Evolutionary conservation across 2,113 vertebrate genomes (phyloP).

Genomic region (Myodes glareolus): DNA sequence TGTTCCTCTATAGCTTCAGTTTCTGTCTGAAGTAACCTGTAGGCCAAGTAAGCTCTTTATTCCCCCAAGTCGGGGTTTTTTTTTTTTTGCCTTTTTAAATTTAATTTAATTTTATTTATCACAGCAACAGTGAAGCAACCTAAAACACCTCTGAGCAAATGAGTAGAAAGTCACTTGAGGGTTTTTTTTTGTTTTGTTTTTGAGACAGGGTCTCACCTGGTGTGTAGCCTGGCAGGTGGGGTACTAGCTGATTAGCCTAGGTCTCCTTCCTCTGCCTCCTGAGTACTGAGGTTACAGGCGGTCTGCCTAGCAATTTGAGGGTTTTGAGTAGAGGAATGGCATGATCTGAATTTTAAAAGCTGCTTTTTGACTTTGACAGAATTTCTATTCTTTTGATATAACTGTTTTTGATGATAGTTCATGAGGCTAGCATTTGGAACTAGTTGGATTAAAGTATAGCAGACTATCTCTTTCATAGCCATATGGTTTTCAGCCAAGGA

Average conservation of each 20-base stretch:
- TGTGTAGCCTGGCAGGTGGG: not conserved
- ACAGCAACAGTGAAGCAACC: not conserved
- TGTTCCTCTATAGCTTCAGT: not conserved
- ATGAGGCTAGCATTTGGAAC: not conserved
- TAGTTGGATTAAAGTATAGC: not conserved
- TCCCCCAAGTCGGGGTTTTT: not conserved
- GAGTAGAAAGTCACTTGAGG: not conserved
- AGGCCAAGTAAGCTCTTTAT: not conserved
- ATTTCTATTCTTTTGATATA: not conserved
- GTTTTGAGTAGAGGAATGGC: slow-evolving; percentile 15
- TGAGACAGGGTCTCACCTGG: not conserved
- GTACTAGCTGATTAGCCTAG: not conserved
- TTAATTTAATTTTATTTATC: too few species aligned
- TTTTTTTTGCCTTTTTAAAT: too few species aligned
- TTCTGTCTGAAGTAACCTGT: not conserved
- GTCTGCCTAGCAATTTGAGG: not conserved
- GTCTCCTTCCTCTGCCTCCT: not conserved
- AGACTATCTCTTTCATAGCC: not conserved
- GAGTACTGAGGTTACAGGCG: not conserved
- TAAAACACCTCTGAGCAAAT: not conserved
- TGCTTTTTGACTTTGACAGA: not conserved
- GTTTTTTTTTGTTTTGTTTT: not conserved
- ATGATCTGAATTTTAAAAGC: slow-evolving; percentile 29
- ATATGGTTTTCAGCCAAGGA: not conserved
- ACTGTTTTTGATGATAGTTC: not conserved